A percentile compares a stretch with the other conserved stretches of the same genome.
Conservation (phyloP, 2,888 invertebrate genomes). For the Pocota personata region DNA sequence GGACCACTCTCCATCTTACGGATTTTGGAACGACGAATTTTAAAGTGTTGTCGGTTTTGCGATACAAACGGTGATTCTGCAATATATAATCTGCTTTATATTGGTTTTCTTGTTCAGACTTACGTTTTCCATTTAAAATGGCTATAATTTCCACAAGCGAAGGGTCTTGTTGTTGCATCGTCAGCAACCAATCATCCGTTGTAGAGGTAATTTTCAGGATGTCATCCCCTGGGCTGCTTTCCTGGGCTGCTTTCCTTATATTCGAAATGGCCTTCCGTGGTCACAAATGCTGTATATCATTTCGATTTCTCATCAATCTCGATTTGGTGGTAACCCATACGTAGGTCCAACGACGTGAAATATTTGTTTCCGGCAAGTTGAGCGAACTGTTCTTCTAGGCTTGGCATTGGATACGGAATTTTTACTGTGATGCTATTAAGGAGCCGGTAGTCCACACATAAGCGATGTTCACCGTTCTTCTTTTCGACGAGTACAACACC, state of each 20-base stretch:
- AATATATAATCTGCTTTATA: no score
- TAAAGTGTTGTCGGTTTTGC: no score
- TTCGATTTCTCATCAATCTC: slow-evolving; percentile 56
- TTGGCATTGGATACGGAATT: slow-evolving; percentile 54
- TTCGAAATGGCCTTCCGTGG: slow-evolving; percentile 11
- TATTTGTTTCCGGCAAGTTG: slow-evolving; percentile 40
- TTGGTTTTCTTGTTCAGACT: no score
- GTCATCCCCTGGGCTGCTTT: slow-evolving; percentile 14
- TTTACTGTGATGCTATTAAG: slow-evolving; percentile 29
- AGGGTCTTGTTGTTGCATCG: slow-evolving; percentile 69
- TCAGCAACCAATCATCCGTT: slow-evolving; percentile 66
- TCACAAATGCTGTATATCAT: slow-evolving; percentile 60
- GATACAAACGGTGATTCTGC: no score
- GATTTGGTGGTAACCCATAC: slow-evolving; percentile 70
- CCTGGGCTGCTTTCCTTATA: slow-evolving; percentile 51
- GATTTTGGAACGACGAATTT: no score
- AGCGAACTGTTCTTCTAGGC: slow-evolving; percentile 69
- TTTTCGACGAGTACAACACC: slow-evolving; percentile 68
- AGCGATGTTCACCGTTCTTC: slow-evolving; percentile 69
- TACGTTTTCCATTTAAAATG: no score
- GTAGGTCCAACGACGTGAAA: slow-evolving; percentile 49
- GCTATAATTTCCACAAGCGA: no score
- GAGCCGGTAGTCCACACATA: slow-evolving; percentile 41
- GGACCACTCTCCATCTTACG: no score
- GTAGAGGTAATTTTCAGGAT: slow-evolving; percentile 24